phyloP scores from a whole-genome alignment of 2,113 vertebrate genomes.

The Trematomus loennbergii region DNA sequence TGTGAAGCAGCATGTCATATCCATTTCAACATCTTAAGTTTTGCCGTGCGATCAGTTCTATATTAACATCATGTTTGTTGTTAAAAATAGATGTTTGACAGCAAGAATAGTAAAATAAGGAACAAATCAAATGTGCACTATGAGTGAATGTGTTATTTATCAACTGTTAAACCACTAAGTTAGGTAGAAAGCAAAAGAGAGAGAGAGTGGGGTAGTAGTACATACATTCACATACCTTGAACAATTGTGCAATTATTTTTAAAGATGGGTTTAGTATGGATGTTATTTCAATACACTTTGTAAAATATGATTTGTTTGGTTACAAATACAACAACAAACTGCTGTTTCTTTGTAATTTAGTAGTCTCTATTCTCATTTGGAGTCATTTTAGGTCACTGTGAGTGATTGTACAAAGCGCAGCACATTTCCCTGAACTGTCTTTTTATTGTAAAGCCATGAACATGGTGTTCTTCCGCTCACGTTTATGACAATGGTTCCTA shows the following conservation, averaged over 20 bases:
- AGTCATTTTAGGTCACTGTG: no score
- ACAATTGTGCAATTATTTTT: neutral
- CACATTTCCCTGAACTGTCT: neutral
- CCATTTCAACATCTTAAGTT: neutral
- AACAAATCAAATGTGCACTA: neutral
- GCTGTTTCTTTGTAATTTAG: neutral
- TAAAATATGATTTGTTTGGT: neutral
- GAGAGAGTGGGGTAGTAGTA: neutral
- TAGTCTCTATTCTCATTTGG: no score
- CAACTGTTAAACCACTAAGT: neutral
- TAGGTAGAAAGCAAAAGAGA: neutral
- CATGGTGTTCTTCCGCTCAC: neutral
- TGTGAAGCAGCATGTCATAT: slow-evolving; percentile 30
- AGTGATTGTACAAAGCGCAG: neutral
- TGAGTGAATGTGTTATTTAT: neutral
- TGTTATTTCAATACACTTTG: neutral
- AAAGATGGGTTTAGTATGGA: neutral
- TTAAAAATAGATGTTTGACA: slow-evolving; percentile 11
- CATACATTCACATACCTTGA: neutral
- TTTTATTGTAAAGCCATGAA: slow-evolving; percentile 13
- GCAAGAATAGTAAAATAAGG: neutral
- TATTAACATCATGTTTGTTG: slow-evolving; percentile 8
- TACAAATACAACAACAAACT: neutral
- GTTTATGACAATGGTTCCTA: neutral
- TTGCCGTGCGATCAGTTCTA: slow-evolving; percentile 10